These are phyloP conservation scores for Euura saliciscinereae DNA, from an alignment of 1,140 invertebrate species.

Conservation along the genomic window DNA sequence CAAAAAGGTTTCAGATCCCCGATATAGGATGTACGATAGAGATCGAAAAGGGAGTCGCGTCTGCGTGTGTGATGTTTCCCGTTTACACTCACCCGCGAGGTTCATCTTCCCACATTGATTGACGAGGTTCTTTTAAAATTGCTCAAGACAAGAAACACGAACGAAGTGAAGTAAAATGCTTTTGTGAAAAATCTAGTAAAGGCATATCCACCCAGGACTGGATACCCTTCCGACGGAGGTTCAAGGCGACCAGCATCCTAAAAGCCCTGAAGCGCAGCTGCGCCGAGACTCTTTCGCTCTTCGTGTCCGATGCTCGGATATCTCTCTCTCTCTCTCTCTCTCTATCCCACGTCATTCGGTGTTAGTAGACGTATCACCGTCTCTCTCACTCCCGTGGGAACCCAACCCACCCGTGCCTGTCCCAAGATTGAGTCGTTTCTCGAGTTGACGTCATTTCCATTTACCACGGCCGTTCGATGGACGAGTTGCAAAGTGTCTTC, in stretches of 20 bases:
- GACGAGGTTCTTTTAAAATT: no score
- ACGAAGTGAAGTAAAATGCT: not conserved
- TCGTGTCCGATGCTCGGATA: constrained; percentile 7
- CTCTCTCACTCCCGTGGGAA: constrained; percentile 3
- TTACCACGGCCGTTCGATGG: constrained; percentile 20
- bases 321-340: constrained; percentile 9
- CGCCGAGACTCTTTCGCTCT: constrained; percentile 7
- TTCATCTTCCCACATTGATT: no score
- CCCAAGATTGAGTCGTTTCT: constrained; percentile 29
- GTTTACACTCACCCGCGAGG: no score
- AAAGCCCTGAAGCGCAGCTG: constrained; percentile 7
- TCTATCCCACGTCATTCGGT: not conserved
- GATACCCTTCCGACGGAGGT: constrained; percentile 7
- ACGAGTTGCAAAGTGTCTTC: constrained; percentile 22
- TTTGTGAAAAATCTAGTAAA: not conserved
- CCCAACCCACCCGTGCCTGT: not conserved
- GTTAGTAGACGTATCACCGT: not conserved
- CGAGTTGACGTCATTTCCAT: constrained; percentile 28
- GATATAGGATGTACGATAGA: not conserved
- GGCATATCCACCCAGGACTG: not conserved
- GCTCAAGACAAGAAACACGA: not conserved
- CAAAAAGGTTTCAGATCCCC: not conserved
- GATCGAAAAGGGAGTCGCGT: not conserved
- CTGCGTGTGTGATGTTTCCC: not conserved
- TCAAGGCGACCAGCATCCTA: constrained; percentile 16